These are phyloP conservation scores for Chaetogeoica ovagalla DNA, from an alignment of 2,888 invertebrate genomes.

Conservation along the genomic window DNA sequence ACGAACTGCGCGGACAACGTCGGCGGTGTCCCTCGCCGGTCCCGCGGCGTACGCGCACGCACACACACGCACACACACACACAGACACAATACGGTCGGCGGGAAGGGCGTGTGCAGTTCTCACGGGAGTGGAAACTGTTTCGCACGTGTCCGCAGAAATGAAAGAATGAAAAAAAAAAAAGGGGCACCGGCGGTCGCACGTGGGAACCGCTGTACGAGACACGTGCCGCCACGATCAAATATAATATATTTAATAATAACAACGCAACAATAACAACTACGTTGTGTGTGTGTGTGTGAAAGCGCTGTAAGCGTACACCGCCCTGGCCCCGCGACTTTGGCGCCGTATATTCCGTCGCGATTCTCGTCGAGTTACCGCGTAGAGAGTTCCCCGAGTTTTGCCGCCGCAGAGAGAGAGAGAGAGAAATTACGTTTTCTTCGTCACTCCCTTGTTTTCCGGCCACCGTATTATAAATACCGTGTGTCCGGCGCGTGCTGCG, in stretches of 20 bases:
- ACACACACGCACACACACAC: too few species aligned
- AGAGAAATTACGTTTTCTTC: too few species aligned
- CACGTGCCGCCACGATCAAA: slow-evolving; percentile 51
- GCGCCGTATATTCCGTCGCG: too few species aligned
- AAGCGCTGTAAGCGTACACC: background rate
- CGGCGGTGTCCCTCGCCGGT: background rate
- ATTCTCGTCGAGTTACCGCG: too few species aligned
- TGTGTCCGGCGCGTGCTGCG: too few species aligned
- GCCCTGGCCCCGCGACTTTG: too few species aligned
- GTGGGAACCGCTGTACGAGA: slow-evolving; percentile 37
- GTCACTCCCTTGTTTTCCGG: too few species aligned
- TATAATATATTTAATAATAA: slow-evolving; percentile 47
- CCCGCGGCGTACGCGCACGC: too few species aligned
- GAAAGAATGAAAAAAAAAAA: background rate
- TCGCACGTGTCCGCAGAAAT: slow-evolving; percentile 32
- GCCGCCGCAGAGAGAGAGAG: too few species aligned
- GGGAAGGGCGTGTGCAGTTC: slow-evolving; percentile 31
- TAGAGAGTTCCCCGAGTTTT: too few species aligned
- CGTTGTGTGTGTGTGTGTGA: background rate
- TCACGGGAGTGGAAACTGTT: slow-evolving; percentile 49
- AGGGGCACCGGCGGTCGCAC: slow-evolving; percentile 40
- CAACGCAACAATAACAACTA: slow-evolving; percentile 34
- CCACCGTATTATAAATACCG: too few species aligned
- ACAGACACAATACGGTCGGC: too few species aligned
- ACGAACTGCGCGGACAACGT: slow-evolving; percentile 6